Conservation (phyloP, 2,113 vertebrate genomes). For the Plecotus auritus region DNA sequence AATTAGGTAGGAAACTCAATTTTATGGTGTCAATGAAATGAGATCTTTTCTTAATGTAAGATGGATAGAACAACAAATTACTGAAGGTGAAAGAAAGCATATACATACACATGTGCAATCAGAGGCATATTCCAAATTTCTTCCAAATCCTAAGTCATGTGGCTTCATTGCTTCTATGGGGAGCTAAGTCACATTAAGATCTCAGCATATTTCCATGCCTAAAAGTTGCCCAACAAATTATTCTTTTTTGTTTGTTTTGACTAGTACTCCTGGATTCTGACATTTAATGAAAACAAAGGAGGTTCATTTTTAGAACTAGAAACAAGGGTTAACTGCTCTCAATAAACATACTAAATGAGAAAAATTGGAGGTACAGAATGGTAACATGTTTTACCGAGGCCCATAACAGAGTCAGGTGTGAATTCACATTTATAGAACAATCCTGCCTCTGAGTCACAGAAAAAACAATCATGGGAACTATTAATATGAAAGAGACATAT, state of each 20-base stretch:
- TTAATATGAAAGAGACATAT: background rate
- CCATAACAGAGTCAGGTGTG: background rate
- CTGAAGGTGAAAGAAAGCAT: background rate
- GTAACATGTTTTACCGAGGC: background rate
- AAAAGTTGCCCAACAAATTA: background rate
- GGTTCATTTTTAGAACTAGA: background rate
- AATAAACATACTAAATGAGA: background rate
- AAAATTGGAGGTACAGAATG: background rate
- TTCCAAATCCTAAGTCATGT: background rate
- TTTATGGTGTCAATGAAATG: background rate
- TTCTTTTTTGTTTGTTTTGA: background rate
- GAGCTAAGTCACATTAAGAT: background rate
- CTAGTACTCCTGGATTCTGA: background rate
- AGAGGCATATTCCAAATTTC: background rate
- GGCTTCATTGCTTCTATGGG: background rate
- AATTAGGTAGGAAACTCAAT: background rate
- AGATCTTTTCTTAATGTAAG: background rate
- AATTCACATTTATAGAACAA: background rate
- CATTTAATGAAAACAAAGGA: conserved; percentile 3
- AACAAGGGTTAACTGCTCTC: background rate
- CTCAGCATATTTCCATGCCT: background rate
- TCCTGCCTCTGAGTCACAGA: background rate
- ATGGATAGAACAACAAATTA: background rate
- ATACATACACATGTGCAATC: background rate
- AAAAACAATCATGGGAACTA: background rate